Conservation (phyloP, 2,888 invertebrate genomes). For the Campopleginae sp. region DNA sequence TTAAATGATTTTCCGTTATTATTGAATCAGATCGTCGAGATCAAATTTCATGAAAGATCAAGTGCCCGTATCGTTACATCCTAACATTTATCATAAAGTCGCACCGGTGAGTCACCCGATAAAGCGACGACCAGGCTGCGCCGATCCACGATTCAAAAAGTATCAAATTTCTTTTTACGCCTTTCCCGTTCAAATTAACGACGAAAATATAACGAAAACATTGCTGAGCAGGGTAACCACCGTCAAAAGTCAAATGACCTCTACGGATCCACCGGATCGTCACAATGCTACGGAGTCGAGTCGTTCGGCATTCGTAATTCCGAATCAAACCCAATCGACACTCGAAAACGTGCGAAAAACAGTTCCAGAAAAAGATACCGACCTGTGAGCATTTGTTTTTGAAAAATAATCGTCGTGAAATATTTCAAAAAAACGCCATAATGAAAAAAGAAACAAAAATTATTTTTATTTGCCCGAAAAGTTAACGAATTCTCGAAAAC, state of each 20-base stretch:
- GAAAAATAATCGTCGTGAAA: background rate
- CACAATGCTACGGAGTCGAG: constrained; percentile 61
- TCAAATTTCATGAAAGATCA: constrained; percentile 46
- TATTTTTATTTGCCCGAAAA: background rate
- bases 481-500: background rate
- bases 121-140: constrained; percentile 75
- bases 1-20: background rate
- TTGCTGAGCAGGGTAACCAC: constrained; percentile 65
- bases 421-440: background rate
- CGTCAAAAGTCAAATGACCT: constrained; percentile 71
- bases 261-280: constrained; percentile 66
- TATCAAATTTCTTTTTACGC: constrained; percentile 50
- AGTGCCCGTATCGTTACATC: constrained; percentile 37
- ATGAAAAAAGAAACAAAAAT: background rate
- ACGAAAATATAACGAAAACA: background rate
- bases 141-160: constrained; percentile 81
- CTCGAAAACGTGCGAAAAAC: constrained; percentile 60
- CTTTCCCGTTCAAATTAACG: background rate
- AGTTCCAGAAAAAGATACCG: constrained; percentile 67
- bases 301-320: constrained; percentile 60
- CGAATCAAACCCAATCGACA: constrained; percentile 57
- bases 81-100: constrained; percentile 55
- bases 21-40: constrained; percentile 35
- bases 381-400: constrained; percentile 62
- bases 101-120: constrained; percentile 58